Base-by-base conservation (phyloP, 2,888 invertebrate genomes). In the Eumacrocentrus americanus region DNA sequence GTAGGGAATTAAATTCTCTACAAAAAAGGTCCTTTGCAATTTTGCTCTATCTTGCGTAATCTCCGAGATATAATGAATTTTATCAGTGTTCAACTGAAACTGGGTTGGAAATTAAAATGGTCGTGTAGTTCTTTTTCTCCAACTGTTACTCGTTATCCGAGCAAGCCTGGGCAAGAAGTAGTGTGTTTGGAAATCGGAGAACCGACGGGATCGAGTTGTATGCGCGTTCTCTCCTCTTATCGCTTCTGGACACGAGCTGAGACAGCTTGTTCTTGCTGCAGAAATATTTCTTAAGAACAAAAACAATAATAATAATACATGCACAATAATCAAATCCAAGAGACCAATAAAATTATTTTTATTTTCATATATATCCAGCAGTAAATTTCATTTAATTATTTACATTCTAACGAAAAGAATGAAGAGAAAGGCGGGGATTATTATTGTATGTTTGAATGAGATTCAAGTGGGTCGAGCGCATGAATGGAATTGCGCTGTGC, bases 391-490 rank as follows among this genome's bases (percentile, higher is more conserved):
- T n/a, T n/a, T n/a, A n/a, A n/a, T n/a, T n/a, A n/a, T n/a, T n/a
- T n/a, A n/a, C n/a, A n/a, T n/a, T n/a, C n/a, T n/a, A n/a, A n/a
- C n/a, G n/a, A n/a, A n/a, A n/a, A n/a, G n/a, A n/a, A n/a, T n/a
- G n/a, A n/a, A n/a, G n/a, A n/a, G n/a, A n/a, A n/a, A n/a, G n/a
- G n/a, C n/a, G n/a, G n/a, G n/a, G n/a, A n/a, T n/a, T n/a, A n/a
- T n/a, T n/a, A n/a, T n/a, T n/a, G n/a, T n/a, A n/a, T n/a, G n/a
- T n/a, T n/a, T n/a, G n/a, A n/a, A n/a, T n/a, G n/a, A n/a, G n/a
- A n/a, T 72, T 70, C 67, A 75, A 74, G 72, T 72, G 68, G 72
- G 76, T 77, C 72, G 70, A 67, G 71, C 6, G 18, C 68, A 72
- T 76, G 76, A 75, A 76, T 77, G 76, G 73, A 76, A 72, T 60